Base-by-base conservation (phyloP, 2,888 invertebrate genomes). In the Augiades crinisus region DNA sequence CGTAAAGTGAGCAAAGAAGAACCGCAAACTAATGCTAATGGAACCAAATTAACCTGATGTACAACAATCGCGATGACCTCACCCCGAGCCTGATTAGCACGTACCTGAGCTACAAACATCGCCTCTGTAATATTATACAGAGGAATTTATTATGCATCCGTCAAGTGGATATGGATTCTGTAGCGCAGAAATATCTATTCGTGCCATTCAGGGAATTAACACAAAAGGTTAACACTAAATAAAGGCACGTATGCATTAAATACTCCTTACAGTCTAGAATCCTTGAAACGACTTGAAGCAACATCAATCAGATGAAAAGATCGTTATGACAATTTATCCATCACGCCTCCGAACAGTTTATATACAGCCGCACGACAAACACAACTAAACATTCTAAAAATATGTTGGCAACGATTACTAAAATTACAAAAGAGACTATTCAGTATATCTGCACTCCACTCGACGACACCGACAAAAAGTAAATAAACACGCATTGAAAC, bases 21-120 rank as follows among this genome's bases (percentile, higher is more conserved):
- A 78, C 77, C 74, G 68, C 76, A 72, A 76, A 78, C 72, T 65
- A 56, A 70, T 69, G 67, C 70, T 76, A 81, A 82, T 78, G 71
- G 68, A 80, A 70, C 67, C 59, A 65, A 78, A 81, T 78, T 72
- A 75, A 73, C 69, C 68, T 65, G 63, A 67, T 62, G 67, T 58
- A 63, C 63, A 71, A 75, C 70, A 68, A 75, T 63, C 59, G 55
- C 53, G 57, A 71, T 72, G 69, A 72, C 64, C 64, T 68, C 70
- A 70, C 63, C 45, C 44, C 47, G 38, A 57, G 30, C 19, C 45
- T 49, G 55, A 59, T 56, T 57, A 57, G 47, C 50, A 49, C 49
- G 49, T 41, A 49, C 49, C 41, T 38, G 38, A 34, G 40, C 33
- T 41, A 49, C 49, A 49, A 49, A 49, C 41, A 41, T 10, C 24